Evolutionary conservation across 2,888 invertebrate genomes (phyloP).

Genomic region (Nomada goodeniana): DNA sequence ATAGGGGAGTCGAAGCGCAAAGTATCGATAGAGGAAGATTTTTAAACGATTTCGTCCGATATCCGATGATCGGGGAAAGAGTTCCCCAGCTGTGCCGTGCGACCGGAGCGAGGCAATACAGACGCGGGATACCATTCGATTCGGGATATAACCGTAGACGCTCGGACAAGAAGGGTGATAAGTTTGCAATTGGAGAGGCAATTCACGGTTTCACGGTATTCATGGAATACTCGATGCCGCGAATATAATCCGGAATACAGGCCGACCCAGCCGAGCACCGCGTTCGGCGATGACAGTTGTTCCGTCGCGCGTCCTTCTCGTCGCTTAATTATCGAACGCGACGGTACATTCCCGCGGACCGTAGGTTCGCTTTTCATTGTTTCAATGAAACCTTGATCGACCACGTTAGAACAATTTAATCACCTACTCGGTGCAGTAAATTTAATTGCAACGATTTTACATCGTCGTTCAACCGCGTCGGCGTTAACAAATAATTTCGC

Average conservation of each 20-base stretch:
- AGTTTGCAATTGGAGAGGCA: slow-evolving; percentile 50
- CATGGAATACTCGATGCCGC: slow-evolving; percentile 50
- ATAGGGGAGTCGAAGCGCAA: slow-evolving; percentile 19
- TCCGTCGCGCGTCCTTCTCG: not conserved
- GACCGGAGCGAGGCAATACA: slow-evolving; percentile 30
- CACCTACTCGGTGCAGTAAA: too few species aligned
- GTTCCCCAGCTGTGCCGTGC: slow-evolving; percentile 14
- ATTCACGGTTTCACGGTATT: slow-evolving; percentile 47
- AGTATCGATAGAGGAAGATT: slow-evolving; percentile 17
- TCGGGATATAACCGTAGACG: slow-evolving; percentile 38
- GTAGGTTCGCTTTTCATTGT: too few species aligned
- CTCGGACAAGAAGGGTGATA: slow-evolving; percentile 38
- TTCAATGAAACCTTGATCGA: too few species aligned
- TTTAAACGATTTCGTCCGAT: slow-evolving; percentile 25
- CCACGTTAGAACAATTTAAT: too few species aligned
- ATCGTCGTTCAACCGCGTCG: too few species aligned
- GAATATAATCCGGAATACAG: slow-evolving; percentile 41
- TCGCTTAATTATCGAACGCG: slow-evolving; percentile 16
- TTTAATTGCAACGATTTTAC: too few species aligned
- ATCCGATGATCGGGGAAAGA: slow-evolving; percentile 21
- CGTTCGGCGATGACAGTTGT: not conserved
- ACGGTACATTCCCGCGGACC: not conserved
- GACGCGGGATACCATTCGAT: slow-evolving; percentile 11
- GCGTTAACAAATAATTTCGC: too few species aligned
- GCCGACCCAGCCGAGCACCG: not conserved